These are phyloP conservation scores for Agriopis marginaria DNA, from an alignment of 2,888 invertebrate species.

Conservation along the genomic window DNA sequence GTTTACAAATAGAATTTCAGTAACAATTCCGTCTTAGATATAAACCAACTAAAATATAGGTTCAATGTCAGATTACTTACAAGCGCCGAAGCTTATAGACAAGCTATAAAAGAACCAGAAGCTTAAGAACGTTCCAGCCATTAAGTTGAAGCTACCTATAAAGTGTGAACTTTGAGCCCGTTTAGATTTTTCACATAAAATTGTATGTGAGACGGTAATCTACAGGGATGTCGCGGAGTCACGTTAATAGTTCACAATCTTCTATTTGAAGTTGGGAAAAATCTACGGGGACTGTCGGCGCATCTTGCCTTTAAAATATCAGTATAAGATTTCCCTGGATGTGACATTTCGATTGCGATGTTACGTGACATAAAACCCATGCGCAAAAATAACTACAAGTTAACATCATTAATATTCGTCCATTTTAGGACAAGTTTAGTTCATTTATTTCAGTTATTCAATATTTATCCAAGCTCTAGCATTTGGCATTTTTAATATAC, in stretches of 20 bases:
- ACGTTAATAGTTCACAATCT: slow-evolving; percentile 70
- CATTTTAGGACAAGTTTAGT: too few relatives aligned
- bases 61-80: slow-evolving; percentile 36
- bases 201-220: slow-evolving; percentile 53
- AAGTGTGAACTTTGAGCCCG: slow-evolving; percentile 48
- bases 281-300: slow-evolving; percentile 53
- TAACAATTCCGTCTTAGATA: slow-evolving; percentile 26
- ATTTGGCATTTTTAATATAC: too few relatives aligned
- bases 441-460: too few relatives aligned
- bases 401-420: too few relatives aligned
- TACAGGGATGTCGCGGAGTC: slow-evolving; percentile 52
- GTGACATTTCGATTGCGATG: slow-evolving; percentile 39
- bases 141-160: slow-evolving; percentile 50
- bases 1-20: slow-evolving; percentile 17
- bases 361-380: background rate
- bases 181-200: slow-evolving; percentile 54
- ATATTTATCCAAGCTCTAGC: too few relatives aligned
- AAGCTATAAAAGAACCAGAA: slow-evolving; percentile 34
- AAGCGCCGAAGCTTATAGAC: slow-evolving; percentile 34
- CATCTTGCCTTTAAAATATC: slow-evolving; percentile 50
- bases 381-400: background rate
- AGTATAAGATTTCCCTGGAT: slow-evolving; percentile 42
- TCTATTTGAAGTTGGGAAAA: slow-evolving; percentile 59
- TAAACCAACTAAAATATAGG: background rate
- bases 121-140: slow-evolving; percentile 31